These are phyloP conservation scores for Pachyuromys duprasi DNA, from an alignment of 2,797 vertebrate genomes.

Conservation along the genomic window DNA sequence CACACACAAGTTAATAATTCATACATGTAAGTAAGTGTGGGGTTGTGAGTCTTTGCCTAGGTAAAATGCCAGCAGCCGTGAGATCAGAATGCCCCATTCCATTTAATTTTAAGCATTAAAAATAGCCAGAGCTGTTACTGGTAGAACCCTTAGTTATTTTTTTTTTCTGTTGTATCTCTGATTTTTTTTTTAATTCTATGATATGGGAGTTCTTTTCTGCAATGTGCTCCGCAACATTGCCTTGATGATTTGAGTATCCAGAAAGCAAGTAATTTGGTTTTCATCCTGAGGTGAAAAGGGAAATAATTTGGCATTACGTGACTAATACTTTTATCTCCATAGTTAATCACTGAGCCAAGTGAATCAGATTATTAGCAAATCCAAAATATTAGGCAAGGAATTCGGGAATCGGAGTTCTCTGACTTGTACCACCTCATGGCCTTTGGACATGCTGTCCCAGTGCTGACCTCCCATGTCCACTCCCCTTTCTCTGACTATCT, in stretches of 20 bases:
- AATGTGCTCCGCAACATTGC: not conserved
- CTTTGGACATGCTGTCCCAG: not conserved
- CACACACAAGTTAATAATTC: not conserved
- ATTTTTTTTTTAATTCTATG: not conserved
- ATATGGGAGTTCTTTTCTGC: conserved; percentile 4
- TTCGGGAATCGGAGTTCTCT: not conserved
- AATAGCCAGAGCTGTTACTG: conserved; percentile 29
- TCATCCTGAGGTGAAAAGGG: conserved; percentile 31
- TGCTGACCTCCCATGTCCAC: not conserved
- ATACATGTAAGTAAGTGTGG: not conserved
- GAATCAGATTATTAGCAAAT: conserved; percentile 32
- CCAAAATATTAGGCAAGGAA: not conserved
- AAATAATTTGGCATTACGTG: conserved; percentile 43
- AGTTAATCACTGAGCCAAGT: not conserved
- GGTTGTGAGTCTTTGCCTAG: not conserved
- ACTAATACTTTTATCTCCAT: not conserved
- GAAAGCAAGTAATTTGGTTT: conserved; percentile 22
- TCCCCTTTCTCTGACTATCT: not conserved
- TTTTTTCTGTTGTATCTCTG: conserved; percentile 32
- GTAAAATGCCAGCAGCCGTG: not conserved
- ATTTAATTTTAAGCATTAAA: conserved; percentile 41
- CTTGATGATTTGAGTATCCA: not conserved
- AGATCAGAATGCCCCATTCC: not conserved
- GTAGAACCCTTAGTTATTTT: not conserved
- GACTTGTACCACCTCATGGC: not conserved